These are phyloP conservation scores for Globicephala melas DNA, from an alignment of 2,113 vertebrate species.

Conservation along the genomic window DNA sequence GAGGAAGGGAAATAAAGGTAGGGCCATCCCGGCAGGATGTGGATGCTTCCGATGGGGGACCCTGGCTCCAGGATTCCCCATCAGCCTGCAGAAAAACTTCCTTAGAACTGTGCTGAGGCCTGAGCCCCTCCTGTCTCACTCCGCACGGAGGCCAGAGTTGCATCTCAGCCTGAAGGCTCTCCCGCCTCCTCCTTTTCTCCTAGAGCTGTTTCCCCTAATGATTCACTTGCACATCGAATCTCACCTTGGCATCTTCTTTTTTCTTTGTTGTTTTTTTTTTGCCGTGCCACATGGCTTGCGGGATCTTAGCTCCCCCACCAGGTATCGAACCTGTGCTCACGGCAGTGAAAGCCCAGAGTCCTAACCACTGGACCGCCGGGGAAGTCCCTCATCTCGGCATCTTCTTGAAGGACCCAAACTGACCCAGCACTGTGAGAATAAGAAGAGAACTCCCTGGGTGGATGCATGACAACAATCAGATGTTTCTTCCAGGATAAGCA, in stretches of 20 bases:
- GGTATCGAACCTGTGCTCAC: not conserved
- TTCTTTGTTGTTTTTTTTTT: not conserved
- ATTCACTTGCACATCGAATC: too few relatives aligned
- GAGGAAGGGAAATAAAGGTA: too few relatives aligned
- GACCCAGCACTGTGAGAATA: not conserved
- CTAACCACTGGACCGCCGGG: not conserved
- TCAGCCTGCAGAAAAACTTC: not conserved
- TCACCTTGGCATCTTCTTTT: not conserved
- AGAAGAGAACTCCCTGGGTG: not conserved
- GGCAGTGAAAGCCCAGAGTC: not conserved
- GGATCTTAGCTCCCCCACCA: not conserved
- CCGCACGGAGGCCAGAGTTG: not conserved
- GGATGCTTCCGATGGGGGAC: accelerated
- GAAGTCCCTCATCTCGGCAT: too few relatives aligned
- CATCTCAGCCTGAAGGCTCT: not conserved
- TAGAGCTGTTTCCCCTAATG: not conserved
- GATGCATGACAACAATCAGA: accelerated
- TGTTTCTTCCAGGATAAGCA: not conserved
- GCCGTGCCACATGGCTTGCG: accelerated
- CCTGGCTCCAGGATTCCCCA: not conserved
- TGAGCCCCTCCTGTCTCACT: too few relatives aligned
- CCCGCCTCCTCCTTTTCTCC: not conserved
- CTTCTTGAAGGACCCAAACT: not conserved
- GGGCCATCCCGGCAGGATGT: accelerated
- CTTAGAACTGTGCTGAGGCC: not conserved